Evolutionary conservation across 2,888 invertebrate genomes (phyloP).

Genomic region (Sesia bembeciformis): DNA sequence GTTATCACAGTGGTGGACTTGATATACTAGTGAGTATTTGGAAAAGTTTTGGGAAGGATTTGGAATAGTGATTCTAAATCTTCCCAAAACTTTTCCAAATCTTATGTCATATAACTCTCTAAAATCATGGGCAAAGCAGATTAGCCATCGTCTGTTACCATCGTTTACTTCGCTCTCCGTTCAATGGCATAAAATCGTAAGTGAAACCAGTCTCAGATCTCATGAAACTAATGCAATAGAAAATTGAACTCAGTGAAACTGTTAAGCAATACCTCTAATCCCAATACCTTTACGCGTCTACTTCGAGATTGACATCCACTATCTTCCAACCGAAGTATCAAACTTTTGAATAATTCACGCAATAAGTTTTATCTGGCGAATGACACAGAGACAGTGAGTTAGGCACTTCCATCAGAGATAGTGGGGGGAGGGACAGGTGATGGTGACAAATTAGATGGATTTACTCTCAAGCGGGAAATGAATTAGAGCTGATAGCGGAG

Average conservation of each 20-base stretch:
- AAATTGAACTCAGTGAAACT: neutral
- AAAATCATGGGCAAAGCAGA: too few relatives aligned
- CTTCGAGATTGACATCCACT: constrained; percentile 4
- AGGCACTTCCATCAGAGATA: neutral
- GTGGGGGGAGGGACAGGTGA: neutral
- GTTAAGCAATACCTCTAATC: neutral
- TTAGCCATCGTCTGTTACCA: too few relatives aligned
- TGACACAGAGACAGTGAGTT: neutral
- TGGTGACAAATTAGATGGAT: neutral
- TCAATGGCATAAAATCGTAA: too few relatives aligned
- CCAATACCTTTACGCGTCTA: neutral
- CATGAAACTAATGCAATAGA: too few relatives aligned
- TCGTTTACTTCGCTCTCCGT: too few relatives aligned
- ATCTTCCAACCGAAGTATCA: constrained; percentile 7
- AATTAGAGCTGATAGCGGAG: neutral
- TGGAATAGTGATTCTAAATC: too few relatives aligned
- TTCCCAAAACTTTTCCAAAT: too few relatives aligned
- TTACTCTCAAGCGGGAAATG: neutral
- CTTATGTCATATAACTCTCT: too few relatives aligned
- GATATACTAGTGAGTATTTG: too few relatives aligned
- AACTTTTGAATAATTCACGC: constrained; percentile 29
- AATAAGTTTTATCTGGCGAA: constrained; percentile 15
- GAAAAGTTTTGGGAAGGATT: too few relatives aligned
- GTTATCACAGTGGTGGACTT: too few relatives aligned
- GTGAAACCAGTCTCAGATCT: too few relatives aligned